A percentile compares a stretch with the other conserved stretches of the same genome.
These are phyloP conservation scores for Pedetes capensis DNA, from an alignment of 2,113 vertebrate genomes.

Conservation along the genomic window DNA sequence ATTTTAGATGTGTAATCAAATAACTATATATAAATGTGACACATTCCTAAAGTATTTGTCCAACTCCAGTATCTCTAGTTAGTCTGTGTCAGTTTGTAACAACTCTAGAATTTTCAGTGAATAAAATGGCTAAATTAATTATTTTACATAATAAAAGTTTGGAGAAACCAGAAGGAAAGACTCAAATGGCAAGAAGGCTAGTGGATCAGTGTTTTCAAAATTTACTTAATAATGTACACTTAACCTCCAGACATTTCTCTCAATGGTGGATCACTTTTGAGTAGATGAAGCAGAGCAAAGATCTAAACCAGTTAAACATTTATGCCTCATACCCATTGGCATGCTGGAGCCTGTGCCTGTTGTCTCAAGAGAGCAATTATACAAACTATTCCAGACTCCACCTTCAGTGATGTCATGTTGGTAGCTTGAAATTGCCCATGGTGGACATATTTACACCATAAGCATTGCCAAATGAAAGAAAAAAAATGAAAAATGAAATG, in stretches of 20 bases:
- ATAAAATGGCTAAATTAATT: not conserved
- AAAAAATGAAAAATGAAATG: too few relatives aligned
- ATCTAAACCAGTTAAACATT: not conserved
- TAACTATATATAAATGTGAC: not conserved
- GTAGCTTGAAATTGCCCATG: not conserved
- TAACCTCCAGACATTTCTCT: not conserved
- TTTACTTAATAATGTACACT: not conserved
- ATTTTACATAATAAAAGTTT: not conserved
- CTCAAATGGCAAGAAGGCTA: not conserved
- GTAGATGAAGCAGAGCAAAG: not conserved
- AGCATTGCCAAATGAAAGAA: not conserved
- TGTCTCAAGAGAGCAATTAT: not conserved
- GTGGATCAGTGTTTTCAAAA: not conserved
- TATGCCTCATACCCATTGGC: not conserved
- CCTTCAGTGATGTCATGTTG: not conserved
- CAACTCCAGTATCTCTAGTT: not conserved
- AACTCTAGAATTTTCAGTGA: not conserved
- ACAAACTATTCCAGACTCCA: not conserved
- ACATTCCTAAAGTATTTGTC: not conserved
- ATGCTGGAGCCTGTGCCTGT: rapidly evolving
- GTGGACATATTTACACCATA: not conserved
- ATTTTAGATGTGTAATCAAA: not conserved
- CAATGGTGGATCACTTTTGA: not conserved
- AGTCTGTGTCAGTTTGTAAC: not conserved
- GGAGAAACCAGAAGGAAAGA: not conserved